Base-by-base conservation (phyloP, 2,113 vertebrate genomes). In the Talpa occidentalis region DNA sequence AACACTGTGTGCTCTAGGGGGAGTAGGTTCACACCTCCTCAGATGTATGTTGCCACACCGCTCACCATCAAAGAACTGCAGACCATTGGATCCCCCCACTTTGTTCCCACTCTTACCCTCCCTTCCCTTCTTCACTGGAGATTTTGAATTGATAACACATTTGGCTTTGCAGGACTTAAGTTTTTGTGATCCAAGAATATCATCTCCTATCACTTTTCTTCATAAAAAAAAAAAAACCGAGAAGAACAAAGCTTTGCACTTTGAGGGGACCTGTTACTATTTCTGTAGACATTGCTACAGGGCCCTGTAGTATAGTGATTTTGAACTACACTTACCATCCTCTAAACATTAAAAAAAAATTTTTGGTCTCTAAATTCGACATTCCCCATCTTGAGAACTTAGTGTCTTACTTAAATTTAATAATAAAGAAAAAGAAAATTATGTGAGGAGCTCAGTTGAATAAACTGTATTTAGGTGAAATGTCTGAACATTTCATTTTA, bases 381-480 rank as follows among this genome's bases (percentile, higher is more conserved):
- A 52, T 86, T 37, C 69, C 32, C 21, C 14, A 1, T 81, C 28
- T 17, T 35, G 70, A 52, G 26, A 92, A 66, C 62, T 60, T 17
- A 78, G 2, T 26, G 15, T 92, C 62, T 78, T 59, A 26, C 42
- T 77, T 69, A 64, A 82, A 81, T 26, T 49, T 79, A 62, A 66
- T 42, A 9, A 17, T 35, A 47, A 77, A 84, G 35, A 73, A 69
- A 64, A 83, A 11, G 26, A 32, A 81, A 79, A 73, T 49, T 35
- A 37, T 0, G 5, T 19, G 42, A 70, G 37, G 49, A 67, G 32
- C 19, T 86, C n/a, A n/a, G 37, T 5, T 84, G 92, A 82, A 21
- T 79, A 91, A 82, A 66, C 82, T 37, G 42, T 19, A 88, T 86
- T 93, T 67, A 22, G 56, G 54, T 62, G 6, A 44, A 30, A 82